A percentile compares a stretch with the other conserved stretches of the same genome.
Conservation (phyloP, 2,888 invertebrate genomes). For the Drosophila merina region DNA sequence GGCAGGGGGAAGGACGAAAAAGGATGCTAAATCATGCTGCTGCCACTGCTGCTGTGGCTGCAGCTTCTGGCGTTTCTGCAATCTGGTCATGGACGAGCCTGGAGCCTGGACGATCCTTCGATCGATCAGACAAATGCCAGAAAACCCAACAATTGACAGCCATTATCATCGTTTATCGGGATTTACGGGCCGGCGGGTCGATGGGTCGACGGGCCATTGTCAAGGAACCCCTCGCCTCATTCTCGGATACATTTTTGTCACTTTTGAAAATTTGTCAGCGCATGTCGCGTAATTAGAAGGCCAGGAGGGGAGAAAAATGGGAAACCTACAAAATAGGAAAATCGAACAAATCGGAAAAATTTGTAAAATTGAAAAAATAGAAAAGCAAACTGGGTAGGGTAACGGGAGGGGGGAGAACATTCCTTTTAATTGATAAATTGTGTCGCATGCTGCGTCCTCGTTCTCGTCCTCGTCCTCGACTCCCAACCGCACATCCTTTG, state of each 20-base stretch:
- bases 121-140: constrained; percentile 66
- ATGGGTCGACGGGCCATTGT: constrained; percentile 28
- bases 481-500: constrained; percentile 42
- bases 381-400: constrained; percentile 15
- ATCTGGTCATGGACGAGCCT: constrained; percentile 20
- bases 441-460: constrained; percentile 69
- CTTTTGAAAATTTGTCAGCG: constrained; percentile 63
- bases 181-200: constrained; percentile 57
- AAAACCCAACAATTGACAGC: constrained; percentile 63
- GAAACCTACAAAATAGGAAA: neutral
- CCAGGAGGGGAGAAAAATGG: constrained; percentile 5
- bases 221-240: constrained; percentile 5
- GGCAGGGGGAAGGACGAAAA: neutral
- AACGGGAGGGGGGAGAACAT: constrained; percentile 4
- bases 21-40: constrained; percentile 44
- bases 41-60: neutral
- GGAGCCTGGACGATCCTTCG: constrained; percentile 27
- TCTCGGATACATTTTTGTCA: constrained; percentile 4
- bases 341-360: neutral
- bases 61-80: constrained; percentile 6
- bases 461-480: constrained; percentile 35
- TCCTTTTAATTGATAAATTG: constrained; percentile 71
- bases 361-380: constrained; percentile 8
- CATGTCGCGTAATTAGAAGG: constrained; percentile 64
- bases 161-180: constrained; percentile 70